Percentiles rank a stretch among this genome's conserved stretches.
Evolutionary conservation across 2,888 invertebrate genomes (phyloP).

Genomic region (Acronicta leporina): DNA sequence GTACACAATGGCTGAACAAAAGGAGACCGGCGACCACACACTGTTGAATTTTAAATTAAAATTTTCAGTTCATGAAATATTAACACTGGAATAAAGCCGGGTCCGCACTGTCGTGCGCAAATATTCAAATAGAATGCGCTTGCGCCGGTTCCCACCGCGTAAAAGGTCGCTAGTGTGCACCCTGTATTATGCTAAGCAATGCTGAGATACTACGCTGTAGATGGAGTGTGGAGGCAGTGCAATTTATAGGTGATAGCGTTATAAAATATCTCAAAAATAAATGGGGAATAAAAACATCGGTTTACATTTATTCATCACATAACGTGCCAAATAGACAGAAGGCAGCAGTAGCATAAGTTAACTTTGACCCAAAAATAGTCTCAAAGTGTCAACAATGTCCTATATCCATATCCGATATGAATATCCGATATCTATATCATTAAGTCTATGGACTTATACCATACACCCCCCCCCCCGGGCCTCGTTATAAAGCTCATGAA

Average conservation of each 20-base stretch:
- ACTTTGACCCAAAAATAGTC: too few species aligned
- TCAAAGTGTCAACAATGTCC: too few species aligned
- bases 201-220: constrained; percentile 63
- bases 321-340: too few species aligned
- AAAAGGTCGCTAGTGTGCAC: constrained; percentile 75
- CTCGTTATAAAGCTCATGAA: too few species aligned
- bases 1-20: constrained; percentile 45
- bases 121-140: constrained; percentile 78
- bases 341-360: too few species aligned
- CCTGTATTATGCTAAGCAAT: constrained; percentile 77
- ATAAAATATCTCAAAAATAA: too few species aligned
- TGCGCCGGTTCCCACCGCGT: constrained; percentile 68
- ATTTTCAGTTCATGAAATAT: constrained; percentile 82
- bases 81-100: constrained; percentile 71
- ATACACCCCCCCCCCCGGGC: too few species aligned
- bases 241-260: constrained; percentile 53
- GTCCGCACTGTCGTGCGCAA: constrained; percentile 65
- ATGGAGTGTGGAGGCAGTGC: constrained; percentile 56
- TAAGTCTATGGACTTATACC: too few species aligned
- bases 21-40: constrained; percentile 52
- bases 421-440: too few species aligned
- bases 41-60: constrained; percentile 76
- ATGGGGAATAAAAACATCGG: too few species aligned
- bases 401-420: too few species aligned
- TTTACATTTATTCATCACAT: too few species aligned